Percentiles rank a stretch among this genome's conserved stretches.
Evolutionary conservation across 2,888 invertebrate genomes (phyloP).

Genomic region (Reticulitermes lucifugus): DNA sequence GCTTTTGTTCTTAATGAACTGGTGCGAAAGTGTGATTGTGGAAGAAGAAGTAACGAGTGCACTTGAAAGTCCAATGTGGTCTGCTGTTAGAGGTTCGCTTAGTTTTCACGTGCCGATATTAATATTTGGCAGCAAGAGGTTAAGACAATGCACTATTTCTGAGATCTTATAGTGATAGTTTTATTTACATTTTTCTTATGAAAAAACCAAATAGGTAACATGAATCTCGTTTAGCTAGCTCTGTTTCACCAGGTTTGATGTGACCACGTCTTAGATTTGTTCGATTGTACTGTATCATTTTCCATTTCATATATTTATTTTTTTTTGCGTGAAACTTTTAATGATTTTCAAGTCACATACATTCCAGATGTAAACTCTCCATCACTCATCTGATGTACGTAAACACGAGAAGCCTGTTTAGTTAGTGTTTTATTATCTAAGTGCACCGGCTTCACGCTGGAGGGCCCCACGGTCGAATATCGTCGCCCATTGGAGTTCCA

Average conservation of each 20-base stretch:
- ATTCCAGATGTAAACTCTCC: background rate
- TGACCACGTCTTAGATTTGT: no score
- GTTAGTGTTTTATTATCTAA: slow-evolving; percentile 20
- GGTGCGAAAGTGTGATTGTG: background rate
- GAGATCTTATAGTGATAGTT: slow-evolving; percentile 9
- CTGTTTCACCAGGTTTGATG: no score
- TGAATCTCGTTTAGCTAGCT: no score
- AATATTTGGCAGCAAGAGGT: background rate
- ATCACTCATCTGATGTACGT: background rate
- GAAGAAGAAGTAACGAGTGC: background rate
- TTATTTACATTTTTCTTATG: background rate
- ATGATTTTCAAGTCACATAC: no score
- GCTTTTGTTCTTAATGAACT: background rate
- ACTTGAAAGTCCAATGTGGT: slow-evolving; percentile 2
- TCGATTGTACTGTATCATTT: no score
- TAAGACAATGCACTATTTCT: background rate
- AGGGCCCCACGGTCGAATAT: slow-evolving; percentile 70
- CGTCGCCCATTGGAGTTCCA: slow-evolving; percentile 62
- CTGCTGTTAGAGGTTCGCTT: background rate
- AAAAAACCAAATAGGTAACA: no score
- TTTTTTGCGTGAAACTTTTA: no score
- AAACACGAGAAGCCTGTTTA: background rate
- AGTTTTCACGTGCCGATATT: slow-evolving; percentile 12
- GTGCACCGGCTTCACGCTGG: slow-evolving; percentile 62
- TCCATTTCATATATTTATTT: no score